Conservation (phyloP, 2,797 vertebrate genomes). For the Capromys pilorides region DNA sequence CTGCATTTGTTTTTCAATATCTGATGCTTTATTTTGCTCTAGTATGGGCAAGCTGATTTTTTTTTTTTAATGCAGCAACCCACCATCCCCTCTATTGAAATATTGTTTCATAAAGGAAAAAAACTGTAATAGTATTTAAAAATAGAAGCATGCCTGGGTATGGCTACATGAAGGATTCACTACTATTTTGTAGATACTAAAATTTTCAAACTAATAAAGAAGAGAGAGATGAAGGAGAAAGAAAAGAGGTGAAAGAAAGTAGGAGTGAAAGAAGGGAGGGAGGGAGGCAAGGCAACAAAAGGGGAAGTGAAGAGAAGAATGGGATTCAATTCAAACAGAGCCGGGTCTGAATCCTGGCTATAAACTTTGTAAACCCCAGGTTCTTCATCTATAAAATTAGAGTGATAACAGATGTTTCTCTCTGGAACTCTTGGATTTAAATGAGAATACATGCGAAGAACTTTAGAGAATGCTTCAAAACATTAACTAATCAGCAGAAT, state of each 20-base stretch:
- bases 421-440: background rate
- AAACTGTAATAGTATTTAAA: background rate
- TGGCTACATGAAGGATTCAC: background rate
- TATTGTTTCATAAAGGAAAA: background rate
- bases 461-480: background rate
- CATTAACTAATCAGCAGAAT: background rate
- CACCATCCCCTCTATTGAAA: background rate
- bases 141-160: background rate
- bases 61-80: conserved; percentile 16
- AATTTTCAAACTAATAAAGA: conserved; percentile 25
- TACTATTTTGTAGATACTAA: background rate
- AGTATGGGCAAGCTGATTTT: background rate
- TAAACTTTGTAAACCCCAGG: background rate
- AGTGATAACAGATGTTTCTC: background rate
- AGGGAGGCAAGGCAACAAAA: background rate
- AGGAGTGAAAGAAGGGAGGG: background rate
- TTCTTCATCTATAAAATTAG: background rate
- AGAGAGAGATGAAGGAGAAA: background rate
- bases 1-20: background rate
- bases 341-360: background rate
- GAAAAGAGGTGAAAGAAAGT: background rate
- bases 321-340: background rate
- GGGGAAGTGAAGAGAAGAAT: background rate
- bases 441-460: background rate
- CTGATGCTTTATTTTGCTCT: background rate